These are phyloP conservation scores for Nemapogon koenigi DNA, from an alignment of 2,888 invertebrate genomes.

Conservation along the genomic window DNA sequence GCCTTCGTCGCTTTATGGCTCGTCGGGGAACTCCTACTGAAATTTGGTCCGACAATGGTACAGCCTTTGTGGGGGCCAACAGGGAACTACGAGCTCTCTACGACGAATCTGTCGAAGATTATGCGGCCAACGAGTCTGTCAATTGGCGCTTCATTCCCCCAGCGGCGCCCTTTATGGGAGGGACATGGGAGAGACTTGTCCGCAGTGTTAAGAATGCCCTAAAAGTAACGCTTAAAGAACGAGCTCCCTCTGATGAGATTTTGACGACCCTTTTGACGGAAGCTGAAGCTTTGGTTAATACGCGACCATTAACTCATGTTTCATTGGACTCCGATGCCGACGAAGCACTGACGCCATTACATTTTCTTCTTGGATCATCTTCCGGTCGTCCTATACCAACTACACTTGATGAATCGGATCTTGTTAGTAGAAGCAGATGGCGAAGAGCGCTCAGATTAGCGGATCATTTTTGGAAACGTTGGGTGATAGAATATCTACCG, in stretches of 20 bases:
- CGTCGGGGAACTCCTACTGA: slow-evolving; percentile 6
- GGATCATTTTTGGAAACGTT: slow-evolving; percentile 15
- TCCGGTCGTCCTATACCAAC: not conserved
- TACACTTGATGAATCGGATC: not conserved
- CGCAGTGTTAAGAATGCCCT: slow-evolving; percentile 4
- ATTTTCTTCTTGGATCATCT: not conserved
- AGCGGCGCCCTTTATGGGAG: slow-evolving; percentile 14
- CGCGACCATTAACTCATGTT: slow-evolving; percentile 1
- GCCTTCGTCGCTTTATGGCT: slow-evolving; percentile 1
- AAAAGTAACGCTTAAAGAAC: not conserved
- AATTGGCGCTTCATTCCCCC: slow-evolving; percentile 3
- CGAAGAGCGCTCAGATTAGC: slow-evolving; percentile 11
- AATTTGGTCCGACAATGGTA: slow-evolving; percentile 9
- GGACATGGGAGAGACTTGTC: slow-evolving; percentile 18
- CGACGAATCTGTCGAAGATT: not conserved
- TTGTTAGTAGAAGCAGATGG: slow-evolving; percentile 5
- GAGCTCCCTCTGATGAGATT: not conserved
- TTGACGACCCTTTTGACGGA: not conserved
- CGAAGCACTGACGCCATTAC: slow-evolving; percentile 1
- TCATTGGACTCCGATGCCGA: not conserved
- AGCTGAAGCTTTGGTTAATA: not conserved
- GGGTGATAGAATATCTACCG: slow-evolving; percentile 15
- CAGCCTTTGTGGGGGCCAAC: slow-evolving; percentile 9
- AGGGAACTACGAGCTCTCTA: not conserved
- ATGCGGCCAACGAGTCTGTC: not conserved